Evolutionary conservation across 53 echinoderm and acorn worm species (phyloP).

Genomic region (Pentamera pediparva): DNA sequence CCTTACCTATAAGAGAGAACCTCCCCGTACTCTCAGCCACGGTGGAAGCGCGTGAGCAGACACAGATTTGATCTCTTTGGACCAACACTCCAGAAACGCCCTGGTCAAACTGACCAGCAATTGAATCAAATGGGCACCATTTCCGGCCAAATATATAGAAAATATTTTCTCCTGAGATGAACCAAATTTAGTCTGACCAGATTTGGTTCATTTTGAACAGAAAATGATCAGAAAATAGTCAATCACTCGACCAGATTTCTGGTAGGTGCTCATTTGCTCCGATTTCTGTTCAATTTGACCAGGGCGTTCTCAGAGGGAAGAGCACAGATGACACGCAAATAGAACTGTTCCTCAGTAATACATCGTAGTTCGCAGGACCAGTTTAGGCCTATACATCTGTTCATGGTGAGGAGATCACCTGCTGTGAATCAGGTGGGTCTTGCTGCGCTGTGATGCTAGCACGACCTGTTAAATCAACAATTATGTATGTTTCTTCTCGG

Average conservation of each 20-base stretch:
- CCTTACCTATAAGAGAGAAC: neutral
- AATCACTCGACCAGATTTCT: no score
- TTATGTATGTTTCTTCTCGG: no score
- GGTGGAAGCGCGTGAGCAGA: neutral
- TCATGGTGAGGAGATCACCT: conserved; percentile 6
- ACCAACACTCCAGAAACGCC: conserved; percentile 5
- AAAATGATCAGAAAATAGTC: neutral
- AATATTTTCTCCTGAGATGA: no score
- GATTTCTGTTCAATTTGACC: no score
- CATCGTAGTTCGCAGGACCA: conserved; percentile 16
- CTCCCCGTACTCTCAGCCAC: neutral
- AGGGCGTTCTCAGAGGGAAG: no score
- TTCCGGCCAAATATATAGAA: no score
- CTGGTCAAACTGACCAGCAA: no score
- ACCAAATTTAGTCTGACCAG: no score
- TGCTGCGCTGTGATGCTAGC: conserved; percentile 32
- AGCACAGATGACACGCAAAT: conserved; percentile 23
- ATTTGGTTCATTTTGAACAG: no score
- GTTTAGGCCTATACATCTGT: conserved; percentile 33
- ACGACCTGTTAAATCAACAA: no score
- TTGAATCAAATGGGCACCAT: no score
- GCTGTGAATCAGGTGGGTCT: conserved; percentile 15
- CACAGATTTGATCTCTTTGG: conserved; percentile 21
- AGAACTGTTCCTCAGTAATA: conserved; percentile 18
- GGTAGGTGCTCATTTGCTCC: no score